phyloP scores from a whole-genome alignment of 2,797 vertebrate species.

The Borostomias antarcticus region DNA sequence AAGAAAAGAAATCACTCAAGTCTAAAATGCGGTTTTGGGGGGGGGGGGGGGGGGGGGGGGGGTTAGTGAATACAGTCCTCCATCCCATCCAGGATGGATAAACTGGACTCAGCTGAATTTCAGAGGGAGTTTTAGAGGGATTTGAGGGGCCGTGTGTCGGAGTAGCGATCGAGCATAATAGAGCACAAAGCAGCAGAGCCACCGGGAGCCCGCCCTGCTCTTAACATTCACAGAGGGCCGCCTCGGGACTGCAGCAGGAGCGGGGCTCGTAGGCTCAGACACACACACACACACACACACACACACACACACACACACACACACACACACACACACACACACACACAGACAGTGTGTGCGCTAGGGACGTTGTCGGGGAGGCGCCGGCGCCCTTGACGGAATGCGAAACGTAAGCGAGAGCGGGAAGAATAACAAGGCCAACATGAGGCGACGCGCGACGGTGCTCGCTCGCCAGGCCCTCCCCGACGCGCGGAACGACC shows the following conservation, averaged over 20 bases:
- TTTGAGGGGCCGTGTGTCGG: neutral
- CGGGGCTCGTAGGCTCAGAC: neutral
- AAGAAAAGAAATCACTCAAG: constrained; percentile 47
- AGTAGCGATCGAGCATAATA: neutral
- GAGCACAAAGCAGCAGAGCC: neutral
- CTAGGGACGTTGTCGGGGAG: neutral
- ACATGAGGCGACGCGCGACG: neutral
- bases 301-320: neutral
- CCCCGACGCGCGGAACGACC: neutral
- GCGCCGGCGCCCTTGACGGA: neutral
- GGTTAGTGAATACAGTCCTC: no score
- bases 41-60: neutral
- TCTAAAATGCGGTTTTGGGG: constrained; percentile 53
- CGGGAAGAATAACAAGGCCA: neutral
- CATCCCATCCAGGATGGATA: no score
- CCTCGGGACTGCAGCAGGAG: neutral
- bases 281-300: neutral
- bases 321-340: neutral
- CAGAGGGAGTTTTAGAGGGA: constrained; percentile 27
- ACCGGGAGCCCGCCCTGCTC: neutral
- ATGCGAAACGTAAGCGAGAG: neutral
- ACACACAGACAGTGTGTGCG: neutral
- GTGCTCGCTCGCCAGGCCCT: neutral
- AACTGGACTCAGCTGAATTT: constrained; percentile 9
- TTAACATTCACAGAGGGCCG: constrained; percentile 10